A percentile compares a stretch with the other conserved stretches of the same genome.
These are phyloP conservation scores for Luffia ferchaultella DNA, from an alignment of 2,888 invertebrate genomes.

Conservation along the genomic window DNA sequence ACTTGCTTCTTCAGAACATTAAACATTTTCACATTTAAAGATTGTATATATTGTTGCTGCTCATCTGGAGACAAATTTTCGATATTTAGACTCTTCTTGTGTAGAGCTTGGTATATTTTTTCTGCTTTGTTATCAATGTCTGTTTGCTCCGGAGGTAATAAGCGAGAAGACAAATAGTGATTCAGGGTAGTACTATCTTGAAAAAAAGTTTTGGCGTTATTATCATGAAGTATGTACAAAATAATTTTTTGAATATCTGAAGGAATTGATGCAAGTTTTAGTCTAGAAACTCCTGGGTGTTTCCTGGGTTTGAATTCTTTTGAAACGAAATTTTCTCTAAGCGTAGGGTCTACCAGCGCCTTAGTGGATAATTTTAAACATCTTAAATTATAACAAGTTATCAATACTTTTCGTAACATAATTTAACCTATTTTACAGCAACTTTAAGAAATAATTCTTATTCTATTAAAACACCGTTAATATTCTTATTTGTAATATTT, in stretches of 20 bases:
- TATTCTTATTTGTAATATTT: too few relatives aligned
- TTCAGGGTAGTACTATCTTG: constrained; percentile 61
- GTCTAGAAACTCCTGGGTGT: constrained; percentile 75
- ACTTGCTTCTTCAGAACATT: constrained; percentile 66
- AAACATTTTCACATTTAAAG: constrained; percentile 60
- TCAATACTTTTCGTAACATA: background rate
- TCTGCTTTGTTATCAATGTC: constrained; percentile 52
- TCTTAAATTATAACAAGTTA: background rate
- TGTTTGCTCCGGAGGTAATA: constrained; percentile 70
- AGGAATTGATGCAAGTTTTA: constrained; percentile 65
- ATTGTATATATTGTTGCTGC: constrained; percentile 42
- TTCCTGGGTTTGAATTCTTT: constrained; percentile 69
- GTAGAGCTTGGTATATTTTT: constrained; percentile 39
- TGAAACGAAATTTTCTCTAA: constrained; percentile 54
- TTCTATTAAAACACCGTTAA: too few relatives aligned
- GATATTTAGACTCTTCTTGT: constrained; percentile 27
- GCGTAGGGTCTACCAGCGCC: constrained; percentile 55
- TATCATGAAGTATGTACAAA: constrained; percentile 60
- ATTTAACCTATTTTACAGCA: too few relatives aligned
- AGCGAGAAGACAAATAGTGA: constrained; percentile 69
- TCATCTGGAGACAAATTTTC: constrained; percentile 33
- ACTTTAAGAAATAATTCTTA: too few relatives aligned
- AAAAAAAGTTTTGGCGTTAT: constrained; percentile 60
- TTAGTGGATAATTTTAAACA: background rate
- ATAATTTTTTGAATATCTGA: constrained; percentile 67